These are phyloP conservation scores for Danionella dracula DNA, from an alignment of 2,797 vertebrate genomes.

Conservation along the genomic window DNA sequence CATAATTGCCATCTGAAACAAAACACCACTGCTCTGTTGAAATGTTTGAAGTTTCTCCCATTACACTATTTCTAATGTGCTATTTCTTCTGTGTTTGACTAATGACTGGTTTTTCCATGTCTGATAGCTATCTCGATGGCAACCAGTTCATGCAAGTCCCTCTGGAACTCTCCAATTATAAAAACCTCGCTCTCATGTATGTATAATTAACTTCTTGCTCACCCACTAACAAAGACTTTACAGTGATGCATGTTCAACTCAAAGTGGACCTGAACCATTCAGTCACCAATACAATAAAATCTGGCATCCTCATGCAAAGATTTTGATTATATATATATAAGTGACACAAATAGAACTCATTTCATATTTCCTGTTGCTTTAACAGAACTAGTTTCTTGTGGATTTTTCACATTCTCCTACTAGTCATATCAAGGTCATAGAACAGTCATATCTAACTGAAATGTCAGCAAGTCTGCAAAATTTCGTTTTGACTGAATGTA, in stretches of 20 bases:
- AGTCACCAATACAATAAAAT: no score
- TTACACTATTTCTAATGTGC: slow-evolving; percentile 59
- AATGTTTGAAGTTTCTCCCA: slow-evolving; percentile 49
- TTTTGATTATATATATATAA: no score
- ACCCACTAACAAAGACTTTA: slow-evolving; percentile 9
- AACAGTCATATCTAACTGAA: no score
- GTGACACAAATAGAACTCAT: no score
- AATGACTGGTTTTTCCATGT: slow-evolving; percentile 45
- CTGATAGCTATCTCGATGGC: slow-evolving; percentile 88
- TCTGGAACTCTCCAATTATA: slow-evolving; percentile 92
- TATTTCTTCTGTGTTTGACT: slow-evolving; percentile 62
- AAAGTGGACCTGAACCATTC: no score
- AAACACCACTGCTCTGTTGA: background rate
- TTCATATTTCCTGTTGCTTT: no score
- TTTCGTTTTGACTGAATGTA: background rate
- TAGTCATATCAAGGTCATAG: no score
- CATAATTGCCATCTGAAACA: slow-evolving; percentile 17
- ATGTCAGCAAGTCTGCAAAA: background rate
- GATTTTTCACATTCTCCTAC: no score
- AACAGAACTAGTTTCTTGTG: no score
- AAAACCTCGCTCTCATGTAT: slow-evolving; percentile 96
- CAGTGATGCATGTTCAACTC: background rate
- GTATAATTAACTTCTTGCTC: slow-evolving; percentile 55
- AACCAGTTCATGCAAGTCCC: slow-evolving; percentile 95
- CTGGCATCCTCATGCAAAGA: no score